Conservation (phyloP, 2,888 invertebrate species). For the Eurytoma adleriae region DNA sequence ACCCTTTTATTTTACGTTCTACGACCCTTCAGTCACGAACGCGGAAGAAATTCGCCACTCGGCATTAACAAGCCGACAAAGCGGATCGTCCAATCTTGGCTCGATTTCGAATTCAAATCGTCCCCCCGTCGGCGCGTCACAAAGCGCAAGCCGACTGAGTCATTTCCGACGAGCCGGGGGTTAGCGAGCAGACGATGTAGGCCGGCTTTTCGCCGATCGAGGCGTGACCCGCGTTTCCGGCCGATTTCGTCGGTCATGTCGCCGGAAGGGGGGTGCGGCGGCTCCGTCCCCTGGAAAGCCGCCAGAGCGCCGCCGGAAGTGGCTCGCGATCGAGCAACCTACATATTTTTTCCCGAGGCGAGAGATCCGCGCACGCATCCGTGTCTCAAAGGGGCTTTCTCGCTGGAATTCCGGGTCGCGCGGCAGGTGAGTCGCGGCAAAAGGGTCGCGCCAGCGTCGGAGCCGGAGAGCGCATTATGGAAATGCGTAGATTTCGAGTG, state of each 20-base stretch:
- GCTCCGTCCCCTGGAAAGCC: slow-evolving; percentile 55
- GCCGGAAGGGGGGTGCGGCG: slow-evolving; percentile 2
- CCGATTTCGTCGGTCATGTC: slow-evolving; percentile 28
- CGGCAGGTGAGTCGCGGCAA: too few species aligned
- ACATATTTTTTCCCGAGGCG: slow-evolving; percentile 48
- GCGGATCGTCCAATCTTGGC: background rate
- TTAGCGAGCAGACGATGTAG: background rate
- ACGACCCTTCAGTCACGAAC: too few species aligned
- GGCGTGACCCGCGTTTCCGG: background rate
- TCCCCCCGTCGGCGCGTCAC: background rate
- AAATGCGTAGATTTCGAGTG: slow-evolving; percentile 39
- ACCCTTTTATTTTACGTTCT: too few species aligned
- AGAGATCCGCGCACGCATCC: too few species aligned
- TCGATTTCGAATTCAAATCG: slow-evolving; percentile 33
- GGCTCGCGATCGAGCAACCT: slow-evolving; percentile 56
- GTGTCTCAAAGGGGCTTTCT: slow-evolving; percentile 12
- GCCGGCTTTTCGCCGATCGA: background rate
- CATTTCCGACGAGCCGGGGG: slow-evolving; percentile 41
- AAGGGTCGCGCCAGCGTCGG: background rate
- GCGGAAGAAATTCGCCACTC: background rate
- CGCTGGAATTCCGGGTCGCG: too few species aligned
- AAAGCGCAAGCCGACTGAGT: slow-evolving; percentile 34
- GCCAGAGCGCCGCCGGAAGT: slow-evolving; percentile 58
- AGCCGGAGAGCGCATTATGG: slow-evolving; percentile 36
- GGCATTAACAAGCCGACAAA: background rate